Evolutionary conservation across 2,888 invertebrate species (phyloP), one percentile per base, ranked within the genome.

Genomic region (Apantesis nais): DNA sequence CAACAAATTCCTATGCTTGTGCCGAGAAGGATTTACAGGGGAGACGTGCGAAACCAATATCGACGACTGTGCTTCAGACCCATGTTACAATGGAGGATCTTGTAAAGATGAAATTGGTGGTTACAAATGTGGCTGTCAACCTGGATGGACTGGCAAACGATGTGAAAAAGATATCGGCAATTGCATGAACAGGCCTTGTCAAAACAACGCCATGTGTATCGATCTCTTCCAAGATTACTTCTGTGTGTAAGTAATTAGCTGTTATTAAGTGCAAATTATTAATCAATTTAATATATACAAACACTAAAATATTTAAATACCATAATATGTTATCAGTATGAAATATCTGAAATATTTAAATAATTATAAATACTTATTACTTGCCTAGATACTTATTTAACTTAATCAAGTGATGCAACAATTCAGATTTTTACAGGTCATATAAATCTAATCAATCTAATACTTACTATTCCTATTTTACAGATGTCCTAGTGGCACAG

Each of bases 401-500:
- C 25, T 55, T 12, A 22, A 25, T 55, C 25, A 25, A 25, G 25
- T 25, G 25, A 14, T 55, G 55, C 55, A 55, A 29, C 4, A 25
- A 0, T 14, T 4, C 4, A 55, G 14, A 1, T 55, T 55, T 55
- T 25, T 25, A 12, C 55, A 55, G 29, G 5, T 5, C 14, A 1
- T 19, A 19, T 5, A 55, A 55, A 14, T 4, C 4, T 29, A 55
- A 55, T 14, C 55, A 25, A 55, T 14, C 25, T 29, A 29, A 58
- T 16, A 12, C 29, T 29, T 63, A 41, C 29, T 69, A 37, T 65
- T 44, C 29, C n/a, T 65, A 29, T 29, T 44, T 89, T 89, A 67
- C 82, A 97, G 97, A 14, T 99, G 99, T 86, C 98, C 98, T 63
- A 98, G 98, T 77, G 99, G 99, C 82, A 99, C 99, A 0, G 99